Base-by-base conservation (phyloP, 2,888 invertebrate species). In the Calameuta pallipes region DNA sequence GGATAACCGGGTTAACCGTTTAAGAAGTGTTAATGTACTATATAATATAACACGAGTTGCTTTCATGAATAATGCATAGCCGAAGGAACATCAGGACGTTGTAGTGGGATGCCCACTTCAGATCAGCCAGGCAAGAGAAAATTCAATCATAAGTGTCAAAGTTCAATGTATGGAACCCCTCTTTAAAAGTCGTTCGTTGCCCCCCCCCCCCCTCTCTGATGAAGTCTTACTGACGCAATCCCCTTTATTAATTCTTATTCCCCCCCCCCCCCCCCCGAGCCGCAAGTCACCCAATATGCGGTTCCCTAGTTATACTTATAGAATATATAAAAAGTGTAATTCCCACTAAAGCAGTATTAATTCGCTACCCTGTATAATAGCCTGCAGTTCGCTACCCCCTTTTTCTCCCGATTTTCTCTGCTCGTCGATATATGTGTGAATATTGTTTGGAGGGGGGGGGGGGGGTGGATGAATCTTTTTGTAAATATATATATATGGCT, bases 71-170 rank as follows among this genome's bases (percentile, higher is more conserved):
- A 88, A 89, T 88, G 90, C 89, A 88, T 88, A 89, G 89, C 87
- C 87, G 82, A 89, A 89, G 90, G 89, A 90, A 88, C 89, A 89
- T 80, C 88, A 82, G 85, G 89, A 88, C 84, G 86, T 89, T 86
- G 87, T 88, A 87, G 85, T 88, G 87, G 89, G 88, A 85, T 89
- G 88, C 86, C 89, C 91, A 87, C 91, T 91, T 85, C 90, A 89
- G 89, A 89, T 87, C 87, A 91, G 88, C 89, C 91, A 91, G 91
- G 91, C 91, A 91, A 91, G 90, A 90, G 83, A 87, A 88, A 90
- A 88, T 89, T 89, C 85, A 89, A 90, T 90, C 87, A 90, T 89
- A 88, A 90, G 87, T 90, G 87, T 88, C 41, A 41, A 41, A 41
- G 41, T 41, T 41, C 41, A 41, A 15, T 41, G 41, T 41, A 1